Conservation (phyloP, 2,113 vertebrate genomes). For the Zosterops borbonicus region DNA sequence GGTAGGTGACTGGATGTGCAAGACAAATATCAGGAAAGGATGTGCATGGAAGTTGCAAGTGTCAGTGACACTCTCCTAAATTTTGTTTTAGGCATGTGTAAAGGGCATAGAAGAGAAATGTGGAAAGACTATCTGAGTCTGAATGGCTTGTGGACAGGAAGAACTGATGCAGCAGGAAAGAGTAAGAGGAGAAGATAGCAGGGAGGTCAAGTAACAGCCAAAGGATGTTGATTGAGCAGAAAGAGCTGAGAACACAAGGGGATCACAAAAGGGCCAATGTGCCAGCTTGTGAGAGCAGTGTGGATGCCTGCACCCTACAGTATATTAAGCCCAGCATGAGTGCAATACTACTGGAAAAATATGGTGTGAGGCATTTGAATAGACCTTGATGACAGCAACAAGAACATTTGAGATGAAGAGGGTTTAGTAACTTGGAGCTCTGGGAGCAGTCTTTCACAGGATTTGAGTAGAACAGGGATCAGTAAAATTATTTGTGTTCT, state of each 20-base stretch:
- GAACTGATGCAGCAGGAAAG: neutral
- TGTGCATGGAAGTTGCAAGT: neutral
- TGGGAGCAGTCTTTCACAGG: neutral
- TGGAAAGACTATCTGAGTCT: neutral
- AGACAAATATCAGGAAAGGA: neutral
- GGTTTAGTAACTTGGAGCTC: neutral
- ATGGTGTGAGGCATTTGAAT: neutral
- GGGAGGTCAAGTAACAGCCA: neutral
- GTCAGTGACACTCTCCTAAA: neutral
- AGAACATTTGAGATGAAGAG: neutral
- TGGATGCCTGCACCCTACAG: neutral
- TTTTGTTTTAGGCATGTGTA: neutral
- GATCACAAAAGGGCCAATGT: neutral
- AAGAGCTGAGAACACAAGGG: neutral
- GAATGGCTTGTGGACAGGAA: neutral
- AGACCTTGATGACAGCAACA: neutral
- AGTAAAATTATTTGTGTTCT: neutral
- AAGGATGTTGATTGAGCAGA: neutral
- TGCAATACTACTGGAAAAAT: neutral
- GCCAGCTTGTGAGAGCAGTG: neutral
- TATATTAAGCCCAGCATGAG: fast-evolving
- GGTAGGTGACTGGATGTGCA: neutral
- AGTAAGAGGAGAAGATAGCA: neutral
- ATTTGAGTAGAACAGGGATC: neutral
- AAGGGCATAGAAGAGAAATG: neutral